Conservation (phyloP, 2,113 vertebrate species). For the Charadrius vociferus region DNA sequence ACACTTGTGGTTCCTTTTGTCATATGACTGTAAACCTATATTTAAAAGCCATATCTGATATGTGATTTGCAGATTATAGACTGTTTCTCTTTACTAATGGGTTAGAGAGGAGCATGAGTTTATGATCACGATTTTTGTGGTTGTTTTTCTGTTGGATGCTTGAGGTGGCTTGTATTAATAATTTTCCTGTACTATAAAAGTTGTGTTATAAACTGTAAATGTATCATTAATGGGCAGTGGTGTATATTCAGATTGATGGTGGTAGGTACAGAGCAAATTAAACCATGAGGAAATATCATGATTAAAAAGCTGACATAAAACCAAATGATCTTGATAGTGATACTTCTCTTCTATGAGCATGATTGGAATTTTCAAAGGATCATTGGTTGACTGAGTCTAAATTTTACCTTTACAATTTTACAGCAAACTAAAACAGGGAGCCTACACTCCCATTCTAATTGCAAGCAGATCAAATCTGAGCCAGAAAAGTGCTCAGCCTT, state of each 20-base stretch:
- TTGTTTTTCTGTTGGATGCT: background rate
- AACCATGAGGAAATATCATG: conserved; percentile 19
- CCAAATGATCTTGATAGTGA: conserved; percentile 22
- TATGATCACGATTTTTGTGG: background rate
- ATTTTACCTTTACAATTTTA: background rate
- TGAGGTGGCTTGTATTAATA: background rate
- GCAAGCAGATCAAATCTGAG: background rate
- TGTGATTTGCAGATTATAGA: background rate
- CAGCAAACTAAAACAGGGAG: background rate
- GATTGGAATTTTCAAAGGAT: conserved; percentile 4
- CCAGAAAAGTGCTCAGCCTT: background rate
- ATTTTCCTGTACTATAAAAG: background rate
- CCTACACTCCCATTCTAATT: background rate
- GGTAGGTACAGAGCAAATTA: conserved; percentile 27
- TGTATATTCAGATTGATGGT: conserved; percentile 2
- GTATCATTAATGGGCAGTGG: conserved; percentile 5
- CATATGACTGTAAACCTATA: background rate
- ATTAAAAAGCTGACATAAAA: conserved; percentile 52
- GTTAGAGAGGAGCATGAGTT: background rate
- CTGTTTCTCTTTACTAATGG: background rate
- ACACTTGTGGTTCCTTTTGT: background rate
- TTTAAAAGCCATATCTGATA: background rate
- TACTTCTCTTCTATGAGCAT: conserved; percentile 11
- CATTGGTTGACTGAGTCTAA: background rate
- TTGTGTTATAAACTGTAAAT: background rate